Percentiles rank a stretch among this genome's conserved stretches.
Evolutionary conservation across 2,113 vertebrate genomes (phyloP).

Genomic region (Sinocyclocheilus anophthalmus): DNA sequence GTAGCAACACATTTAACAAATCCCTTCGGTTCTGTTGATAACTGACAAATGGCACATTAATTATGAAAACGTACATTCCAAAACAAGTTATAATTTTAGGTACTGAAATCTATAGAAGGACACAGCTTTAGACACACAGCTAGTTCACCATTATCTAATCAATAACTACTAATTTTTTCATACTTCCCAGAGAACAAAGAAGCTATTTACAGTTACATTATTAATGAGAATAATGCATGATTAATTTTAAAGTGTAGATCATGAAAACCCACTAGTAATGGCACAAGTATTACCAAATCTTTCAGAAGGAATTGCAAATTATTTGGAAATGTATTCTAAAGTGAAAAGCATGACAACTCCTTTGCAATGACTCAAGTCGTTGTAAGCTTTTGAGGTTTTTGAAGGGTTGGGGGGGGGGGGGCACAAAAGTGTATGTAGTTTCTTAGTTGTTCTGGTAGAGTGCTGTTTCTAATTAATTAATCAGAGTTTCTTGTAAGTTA

Average conservation of each 20-base stretch:
- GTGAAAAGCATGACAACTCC: neutral
- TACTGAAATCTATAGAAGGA: neutral
- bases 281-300: neutral
- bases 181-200: too few species aligned
- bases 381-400: too few species aligned
- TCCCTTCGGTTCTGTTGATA: neutral
- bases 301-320: neutral
- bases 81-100: neutral
- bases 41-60: neutral
- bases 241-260: neutral
- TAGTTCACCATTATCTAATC: neutral
- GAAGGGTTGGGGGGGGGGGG: too few species aligned
- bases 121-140: neutral
- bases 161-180: too few species aligned
- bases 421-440: neutral
- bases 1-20: neutral
- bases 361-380: neutral
- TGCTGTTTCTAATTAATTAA: neutral
- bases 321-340: neutral
- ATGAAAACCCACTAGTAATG: neutral
- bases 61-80: neutral
- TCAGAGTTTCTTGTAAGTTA: neutral
- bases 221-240: neutral
- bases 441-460: neutral
- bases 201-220: too few species aligned